Conservation (phyloP, 2,113 vertebrate genomes). For the Hemicordylus capensis region DNA sequence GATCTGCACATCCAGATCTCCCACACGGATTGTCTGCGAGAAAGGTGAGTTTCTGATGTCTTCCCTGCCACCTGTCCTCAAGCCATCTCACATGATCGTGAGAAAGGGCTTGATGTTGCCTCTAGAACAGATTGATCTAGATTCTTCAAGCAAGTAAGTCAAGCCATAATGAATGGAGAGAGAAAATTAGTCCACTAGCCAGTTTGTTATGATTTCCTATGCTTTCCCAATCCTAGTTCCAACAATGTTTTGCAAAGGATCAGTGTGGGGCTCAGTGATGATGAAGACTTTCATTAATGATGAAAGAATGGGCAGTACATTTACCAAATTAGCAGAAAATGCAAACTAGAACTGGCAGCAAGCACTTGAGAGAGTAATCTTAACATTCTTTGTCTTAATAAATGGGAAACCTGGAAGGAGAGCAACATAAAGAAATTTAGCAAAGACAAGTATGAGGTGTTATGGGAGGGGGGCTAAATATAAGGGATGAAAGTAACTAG, state of each 20-base stretch:
- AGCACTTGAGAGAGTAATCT: background rate
- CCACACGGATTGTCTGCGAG: too few species aligned
- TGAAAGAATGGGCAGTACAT: background rate
- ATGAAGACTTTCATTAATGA: background rate
- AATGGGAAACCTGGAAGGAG: background rate
- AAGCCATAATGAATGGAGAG: background rate
- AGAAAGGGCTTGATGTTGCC: too few species aligned
- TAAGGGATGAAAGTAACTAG: background rate
- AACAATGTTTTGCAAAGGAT: too few species aligned
- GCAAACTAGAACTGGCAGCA: background rate
- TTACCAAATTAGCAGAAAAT: background rate
- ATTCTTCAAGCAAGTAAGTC: background rate
- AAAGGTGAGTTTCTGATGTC: too few species aligned
- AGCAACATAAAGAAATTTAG: background rate
- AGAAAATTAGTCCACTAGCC: background rate
- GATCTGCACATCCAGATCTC: too few species aligned
- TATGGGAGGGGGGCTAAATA: too few species aligned
- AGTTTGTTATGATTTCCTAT: background rate
- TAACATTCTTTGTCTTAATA: background rate
- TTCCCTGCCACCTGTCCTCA: too few species aligned
- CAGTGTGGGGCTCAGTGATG: background rate
- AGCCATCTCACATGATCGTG: too few species aligned
- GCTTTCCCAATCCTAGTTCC: background rate
- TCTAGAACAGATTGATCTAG: accelerated
- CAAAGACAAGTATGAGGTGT: background rate